These are phyloP conservation scores for Tortrix viridana DNA, from an alignment of 2,888 invertebrate species.

Conservation along the genomic window DNA sequence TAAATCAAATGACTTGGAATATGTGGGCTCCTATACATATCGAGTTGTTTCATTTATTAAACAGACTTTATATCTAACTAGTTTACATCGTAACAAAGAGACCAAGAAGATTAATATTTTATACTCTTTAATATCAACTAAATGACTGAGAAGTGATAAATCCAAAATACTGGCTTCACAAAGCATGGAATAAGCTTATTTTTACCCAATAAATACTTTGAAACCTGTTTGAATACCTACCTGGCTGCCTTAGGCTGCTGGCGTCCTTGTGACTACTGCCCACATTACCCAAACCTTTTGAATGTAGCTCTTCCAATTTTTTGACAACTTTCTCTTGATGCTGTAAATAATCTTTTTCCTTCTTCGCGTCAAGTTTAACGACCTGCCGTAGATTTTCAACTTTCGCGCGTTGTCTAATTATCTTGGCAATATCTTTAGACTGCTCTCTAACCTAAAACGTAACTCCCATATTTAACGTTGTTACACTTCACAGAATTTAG, in stretches of 20 bases:
- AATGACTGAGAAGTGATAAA: no score
- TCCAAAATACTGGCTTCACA: no score
- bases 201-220: no score
- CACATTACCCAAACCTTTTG: constrained; percentile 63
- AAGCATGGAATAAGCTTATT: no score
- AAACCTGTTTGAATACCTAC: constrained; percentile 51
- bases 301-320: constrained; percentile 66
- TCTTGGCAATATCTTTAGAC: constrained; percentile 79
- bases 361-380: constrained; percentile 61
- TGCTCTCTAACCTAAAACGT: constrained; percentile 79
- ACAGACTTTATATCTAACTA: no score
- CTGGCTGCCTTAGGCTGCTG: constrained; percentile 53
- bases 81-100: no score
- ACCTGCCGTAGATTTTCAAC: constrained; percentile 68
- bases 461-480: constrained; percentile 40
- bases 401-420: constrained; percentile 74
- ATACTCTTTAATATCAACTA: no score
- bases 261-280: constrained; percentile 70
- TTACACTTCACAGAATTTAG: constrained; percentile 20
- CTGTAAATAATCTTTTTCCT: constrained; percentile 67
- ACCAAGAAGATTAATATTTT: no score
- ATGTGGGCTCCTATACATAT: no score
- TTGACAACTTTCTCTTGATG: constrained; percentile 71
- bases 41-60: no score
- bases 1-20: no score